Conservation (phyloP, 1,140 invertebrate species). For the Cherax quadricarinatus region DNA sequence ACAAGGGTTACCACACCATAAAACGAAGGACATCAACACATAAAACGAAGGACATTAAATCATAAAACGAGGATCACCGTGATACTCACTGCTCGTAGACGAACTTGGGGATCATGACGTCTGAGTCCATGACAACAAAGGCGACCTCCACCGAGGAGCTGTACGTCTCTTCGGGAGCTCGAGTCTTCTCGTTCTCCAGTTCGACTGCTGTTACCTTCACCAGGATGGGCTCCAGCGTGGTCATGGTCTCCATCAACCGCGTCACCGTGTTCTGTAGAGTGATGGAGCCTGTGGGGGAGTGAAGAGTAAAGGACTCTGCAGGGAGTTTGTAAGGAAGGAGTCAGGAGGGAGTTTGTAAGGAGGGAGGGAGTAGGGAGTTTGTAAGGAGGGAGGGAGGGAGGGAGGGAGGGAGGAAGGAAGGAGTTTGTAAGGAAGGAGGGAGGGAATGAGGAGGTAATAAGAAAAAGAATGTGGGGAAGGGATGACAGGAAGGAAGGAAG, state of each 20-base stretch:
- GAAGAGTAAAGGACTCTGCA: background rate
- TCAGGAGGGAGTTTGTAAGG: background rate
- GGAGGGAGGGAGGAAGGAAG: background rate
- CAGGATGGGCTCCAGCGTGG: conserved; percentile 87
- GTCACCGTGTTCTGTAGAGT: conserved; percentile 79
- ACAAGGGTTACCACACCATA: no score
- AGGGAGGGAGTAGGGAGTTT: background rate
- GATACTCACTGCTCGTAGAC: conserved; percentile 54
- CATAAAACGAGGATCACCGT: no score
- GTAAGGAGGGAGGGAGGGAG: background rate
- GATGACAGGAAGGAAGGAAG: background rate
- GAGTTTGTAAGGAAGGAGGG: background rate
- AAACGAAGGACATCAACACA: no score
- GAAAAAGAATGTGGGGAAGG: background rate
- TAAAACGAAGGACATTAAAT: no score
- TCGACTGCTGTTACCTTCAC: conserved; percentile 91
- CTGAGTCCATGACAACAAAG: conserved; percentile 74
- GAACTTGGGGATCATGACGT: conserved; percentile 75
- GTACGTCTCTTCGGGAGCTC: conserved; percentile 76
- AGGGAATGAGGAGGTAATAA: background rate
- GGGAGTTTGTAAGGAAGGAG: background rate
- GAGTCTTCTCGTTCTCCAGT: conserved; percentile 79
- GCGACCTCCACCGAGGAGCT: conserved; percentile 73
- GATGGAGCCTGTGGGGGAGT: conserved; percentile 80
- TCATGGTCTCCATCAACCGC: conserved; percentile 85